Evolutionary conservation across 2,113 vertebrate species (phyloP).

Genomic region (Pipra filicauda): DNA sequence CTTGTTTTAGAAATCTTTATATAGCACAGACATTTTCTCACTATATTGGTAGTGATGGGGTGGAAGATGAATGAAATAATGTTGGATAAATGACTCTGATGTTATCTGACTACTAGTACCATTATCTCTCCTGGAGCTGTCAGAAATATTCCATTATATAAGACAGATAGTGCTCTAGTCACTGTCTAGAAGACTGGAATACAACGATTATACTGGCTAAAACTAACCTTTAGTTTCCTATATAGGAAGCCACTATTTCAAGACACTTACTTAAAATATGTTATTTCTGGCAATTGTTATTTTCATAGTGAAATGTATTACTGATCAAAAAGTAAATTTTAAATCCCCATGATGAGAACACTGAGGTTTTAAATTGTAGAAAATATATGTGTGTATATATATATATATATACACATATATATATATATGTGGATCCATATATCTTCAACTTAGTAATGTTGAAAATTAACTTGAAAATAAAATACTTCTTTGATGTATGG

Average conservation of each 20-base stretch:
- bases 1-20: constrained; percentile 66
- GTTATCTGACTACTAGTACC: constrained; percentile 70
- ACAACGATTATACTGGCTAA: not conserved
- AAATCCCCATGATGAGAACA: not conserved
- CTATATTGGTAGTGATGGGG: constrained; percentile 64
- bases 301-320: not conserved
- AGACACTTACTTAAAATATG: constrained; percentile 34
- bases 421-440: not conserved
- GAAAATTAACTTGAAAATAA: not conserved
- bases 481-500: not conserved
- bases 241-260: not conserved
- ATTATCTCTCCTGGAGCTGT: constrained; percentile 52
- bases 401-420: not conserved
- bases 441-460: not conserved
- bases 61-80: constrained; percentile 73
- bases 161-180: constrained; percentile 43
- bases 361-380: not conserved
- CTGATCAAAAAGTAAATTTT: not conserved
- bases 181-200: not conserved
- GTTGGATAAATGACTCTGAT: constrained; percentile 67
- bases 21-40: constrained; percentile 64
- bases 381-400: not conserved
- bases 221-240: constrained; percentile 13
- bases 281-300: not conserved
- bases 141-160: constrained; percentile 51